These are phyloP conservation scores for Pardalotus punctatus DNA, from an alignment of 2,113 vertebrate genomes.

Conservation along the genomic window DNA sequence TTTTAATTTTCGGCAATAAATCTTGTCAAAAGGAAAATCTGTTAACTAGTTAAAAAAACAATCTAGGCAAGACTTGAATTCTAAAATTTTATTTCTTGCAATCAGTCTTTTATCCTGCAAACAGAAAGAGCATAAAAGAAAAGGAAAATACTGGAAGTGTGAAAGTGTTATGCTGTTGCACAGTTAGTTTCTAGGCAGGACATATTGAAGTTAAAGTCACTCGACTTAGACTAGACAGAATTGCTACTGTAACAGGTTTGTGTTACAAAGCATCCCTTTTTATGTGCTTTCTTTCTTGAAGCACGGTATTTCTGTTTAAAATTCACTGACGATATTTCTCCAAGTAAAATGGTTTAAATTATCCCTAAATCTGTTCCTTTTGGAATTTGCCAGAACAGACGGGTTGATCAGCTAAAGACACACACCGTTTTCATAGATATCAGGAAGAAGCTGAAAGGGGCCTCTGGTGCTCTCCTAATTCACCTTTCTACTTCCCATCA, in stretches of 20 bases:
- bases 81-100: neutral
- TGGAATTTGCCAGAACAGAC: neutral
- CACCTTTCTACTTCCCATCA: neutral
- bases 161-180: neutral
- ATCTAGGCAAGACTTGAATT: neutral
- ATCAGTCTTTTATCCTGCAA: neutral
- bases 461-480: neutral
- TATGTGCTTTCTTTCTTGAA: neutral
- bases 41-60: neutral
- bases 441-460: neutral
- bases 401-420: neutral
- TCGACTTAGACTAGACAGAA: neutral
- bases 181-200: neutral
- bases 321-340: neutral
- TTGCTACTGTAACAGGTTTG: neutral
- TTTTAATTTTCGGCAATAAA: neutral
- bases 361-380: neutral
- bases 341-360: neutral
- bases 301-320: neutral
- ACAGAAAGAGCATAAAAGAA: neutral
- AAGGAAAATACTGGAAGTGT: neutral
- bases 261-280: neutral
- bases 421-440: neutral
- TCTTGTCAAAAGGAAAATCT: neutral
- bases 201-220: neutral